Evolutionary conservation across 2,888 invertebrate species (phyloP).

Genomic region (Spatulosminthurus flaviceps): DNA sequence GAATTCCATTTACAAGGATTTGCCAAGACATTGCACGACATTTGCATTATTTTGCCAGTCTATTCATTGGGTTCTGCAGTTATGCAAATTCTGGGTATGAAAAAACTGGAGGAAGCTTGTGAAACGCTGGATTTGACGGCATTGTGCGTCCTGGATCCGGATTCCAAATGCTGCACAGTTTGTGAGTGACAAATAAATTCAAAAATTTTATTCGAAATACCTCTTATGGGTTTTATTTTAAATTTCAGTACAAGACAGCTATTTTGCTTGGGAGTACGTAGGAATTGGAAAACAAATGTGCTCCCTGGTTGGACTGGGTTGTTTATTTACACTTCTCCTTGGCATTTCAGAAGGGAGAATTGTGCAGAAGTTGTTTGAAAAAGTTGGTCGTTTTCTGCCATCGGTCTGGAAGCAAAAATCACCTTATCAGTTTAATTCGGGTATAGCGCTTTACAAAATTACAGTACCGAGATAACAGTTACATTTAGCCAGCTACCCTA

Average conservation of each 20-base stretch:
- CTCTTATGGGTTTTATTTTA: conserved; percentile 11
- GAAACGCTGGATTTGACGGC: conserved; percentile 46
- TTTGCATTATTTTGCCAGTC: conserved; percentile 78
- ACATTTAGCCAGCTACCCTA: no score
- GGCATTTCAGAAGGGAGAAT: conserved; percentile 4
- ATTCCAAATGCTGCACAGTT: conserved; percentile 61
- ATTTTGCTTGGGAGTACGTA: conserved; percentile 55
- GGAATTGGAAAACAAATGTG: conserved; percentile 58
- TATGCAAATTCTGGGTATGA: conserved; percentile 67
- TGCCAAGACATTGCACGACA: conserved; percentile 72
- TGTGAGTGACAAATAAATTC: conserved; percentile 48
- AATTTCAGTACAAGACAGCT: conserved; percentile 39
- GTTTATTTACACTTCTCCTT: background rate
- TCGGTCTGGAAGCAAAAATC: background rate
- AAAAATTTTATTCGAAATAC: background rate
- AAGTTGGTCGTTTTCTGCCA: background rate
- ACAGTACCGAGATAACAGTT: no score
- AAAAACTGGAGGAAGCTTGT: conserved; percentile 66
- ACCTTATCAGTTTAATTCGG: background rate
- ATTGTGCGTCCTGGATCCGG: conserved; percentile 61
- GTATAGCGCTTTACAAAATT: no score
- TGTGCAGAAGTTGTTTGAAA: background rate
- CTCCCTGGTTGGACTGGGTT: conserved; percentile 66
- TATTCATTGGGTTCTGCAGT: conserved; percentile 71
- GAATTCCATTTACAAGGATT: conserved; percentile 71